Base-by-base conservation (phyloP, 2,888 invertebrate species). In the Dynastes maya region DNA sequence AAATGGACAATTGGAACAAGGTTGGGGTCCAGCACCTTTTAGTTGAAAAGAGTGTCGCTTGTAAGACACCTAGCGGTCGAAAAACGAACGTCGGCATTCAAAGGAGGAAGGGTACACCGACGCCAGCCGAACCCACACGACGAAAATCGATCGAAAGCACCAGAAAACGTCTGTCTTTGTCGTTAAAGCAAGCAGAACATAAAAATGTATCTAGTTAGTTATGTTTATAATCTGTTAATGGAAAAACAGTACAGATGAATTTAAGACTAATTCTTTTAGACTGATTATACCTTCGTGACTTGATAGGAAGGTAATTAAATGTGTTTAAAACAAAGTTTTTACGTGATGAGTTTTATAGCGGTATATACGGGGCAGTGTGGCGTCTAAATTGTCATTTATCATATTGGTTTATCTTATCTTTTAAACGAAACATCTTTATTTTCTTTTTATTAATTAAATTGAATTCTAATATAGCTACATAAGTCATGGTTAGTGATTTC, bases 1-100 rank as follows among this genome's bases (percentile, higher is more conserved):
- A 94, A 85, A 90, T 93, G 13, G 91, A 92, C 79, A 91, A 91
- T 83, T 93, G 93, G 93, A 86, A 90, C 0, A 90, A 90, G 72
- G 89, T 90, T 63, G 92, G 91, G 67, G 89, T 89, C 79, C 89
- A 89, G 78, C 87, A 88, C 80, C 87, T 79, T 13, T 79, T 81
- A 58, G 84, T 85, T 22, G 83, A 84, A 29, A 58, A 75, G 22
- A 75, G 71, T 9, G 37, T 22, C n/a, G 58, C 70, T 32, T 72
- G 71, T 64, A 82, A 82, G 37, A 82, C 81, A 45, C 83, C 83
- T 37, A 79, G 78, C 51, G 88, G 88, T 67, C 85, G 88, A 61
- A 89, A 89, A 79, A 85, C 86, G 4, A 87, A 82, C 79, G 81
- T 88, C 27, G 88, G 88, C 3, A 83, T 86, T 77, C 88, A 88